Evolutionary conservation across 2,113 vertebrate genomes (phyloP).

Genomic region (Mus pahari): DNA sequence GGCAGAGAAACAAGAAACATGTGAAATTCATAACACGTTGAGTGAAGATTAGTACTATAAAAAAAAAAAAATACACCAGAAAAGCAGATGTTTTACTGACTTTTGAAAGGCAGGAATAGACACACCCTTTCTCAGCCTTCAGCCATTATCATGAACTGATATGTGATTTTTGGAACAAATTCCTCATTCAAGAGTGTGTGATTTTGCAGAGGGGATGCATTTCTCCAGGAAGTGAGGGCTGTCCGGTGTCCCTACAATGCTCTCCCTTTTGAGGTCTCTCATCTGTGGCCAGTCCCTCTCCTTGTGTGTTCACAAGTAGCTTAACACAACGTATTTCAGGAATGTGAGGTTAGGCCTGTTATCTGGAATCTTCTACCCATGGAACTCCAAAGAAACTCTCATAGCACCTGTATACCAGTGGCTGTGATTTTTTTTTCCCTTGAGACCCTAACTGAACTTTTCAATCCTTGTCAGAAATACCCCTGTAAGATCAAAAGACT

Average conservation of each 20-base stretch:
- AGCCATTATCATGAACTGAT: background rate
- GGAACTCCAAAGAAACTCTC: constrained; percentile 40
- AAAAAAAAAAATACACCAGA: background rate
- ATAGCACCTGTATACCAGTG: background rate
- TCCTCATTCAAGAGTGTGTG: background rate
- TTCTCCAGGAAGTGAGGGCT: background rate
- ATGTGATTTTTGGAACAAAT: background rate
- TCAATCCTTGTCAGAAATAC: constrained; percentile 53
- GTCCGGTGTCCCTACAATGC: background rate
- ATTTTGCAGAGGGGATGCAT: background rate
- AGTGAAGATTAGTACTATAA: background rate
- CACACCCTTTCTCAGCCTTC: background rate
- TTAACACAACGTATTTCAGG: constrained; percentile 5
- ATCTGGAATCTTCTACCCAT: background rate
- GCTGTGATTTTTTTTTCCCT: background rate
- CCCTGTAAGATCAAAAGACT: constrained; percentile 61
- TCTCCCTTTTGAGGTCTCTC: background rate
- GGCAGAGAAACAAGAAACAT: background rate
- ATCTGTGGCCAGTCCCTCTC: background rate
- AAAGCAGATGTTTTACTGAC: background rate
- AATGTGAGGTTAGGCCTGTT: background rate
- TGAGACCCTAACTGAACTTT: constrained; percentile 47
- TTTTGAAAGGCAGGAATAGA: background rate
- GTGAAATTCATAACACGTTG: background rate
- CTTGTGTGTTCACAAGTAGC: background rate